Evolutionary conservation across 2,797 vertebrate genomes (phyloP), one percentile per base, ranked within the genome.

Genomic region (Buphagus erythrorhynchus): DNA sequence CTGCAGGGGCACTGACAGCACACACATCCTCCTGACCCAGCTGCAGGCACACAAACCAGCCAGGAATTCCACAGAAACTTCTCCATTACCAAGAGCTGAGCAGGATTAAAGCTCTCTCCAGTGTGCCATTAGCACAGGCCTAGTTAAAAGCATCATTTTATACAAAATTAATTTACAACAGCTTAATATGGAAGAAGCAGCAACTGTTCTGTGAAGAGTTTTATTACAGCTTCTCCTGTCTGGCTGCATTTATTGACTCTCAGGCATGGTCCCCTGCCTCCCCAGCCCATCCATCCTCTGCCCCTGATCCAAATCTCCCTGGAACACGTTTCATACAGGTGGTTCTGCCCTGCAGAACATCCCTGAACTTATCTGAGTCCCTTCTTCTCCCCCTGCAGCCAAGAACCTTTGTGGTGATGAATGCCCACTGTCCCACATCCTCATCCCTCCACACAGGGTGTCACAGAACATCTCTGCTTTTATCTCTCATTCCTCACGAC

Each of bases 401-500:
- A 11, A 11, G 38, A 54, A 14, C 11, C 45, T 36, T 19, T 42
- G 26, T 3, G 31, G 45, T 42, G 59, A 0, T 42, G 55, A 72
- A 46, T 4, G 17, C 10, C 29, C 24, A 1, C 43, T 46, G 16
- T 81, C 33, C 40, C 83, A 31, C 16, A 29, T 8, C 20, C 33
- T 35, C 20, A n/a, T 16, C 63, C 33, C 69, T 49, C 29, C 35
- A 48, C 31, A 2, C 14, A 2, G 2, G 18, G 45, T 10, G 16
- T 15, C 74, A 78, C 54, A 13, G 11, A 40, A 4, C 28, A 57
- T 46, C 36, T 73, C 48, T 57, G 20, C 45, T 55, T 55, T 31
- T 15, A 4, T 2, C 43, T 54, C 69, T 38, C 28, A 22, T 2
- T 59, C 0, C 0, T 21, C 58, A 20, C 0, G 1, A 45, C 10